These are phyloP conservation scores for Myopa testacea DNA, from an alignment of 2,888 invertebrate species.

Conservation along the genomic window DNA sequence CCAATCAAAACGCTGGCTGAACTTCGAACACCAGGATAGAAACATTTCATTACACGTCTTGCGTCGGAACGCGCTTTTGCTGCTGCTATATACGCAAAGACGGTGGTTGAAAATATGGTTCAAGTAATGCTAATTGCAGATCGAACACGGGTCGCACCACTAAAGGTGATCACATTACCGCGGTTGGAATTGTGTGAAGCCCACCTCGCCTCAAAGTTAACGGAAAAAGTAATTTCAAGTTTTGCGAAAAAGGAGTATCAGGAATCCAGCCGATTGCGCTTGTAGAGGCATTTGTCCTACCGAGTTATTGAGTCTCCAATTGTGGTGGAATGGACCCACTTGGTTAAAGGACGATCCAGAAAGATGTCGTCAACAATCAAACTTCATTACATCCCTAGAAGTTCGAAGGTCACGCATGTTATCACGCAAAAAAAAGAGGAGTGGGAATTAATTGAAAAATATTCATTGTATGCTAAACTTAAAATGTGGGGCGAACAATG, in stretches of 20 bases:
- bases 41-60: too few relatives aligned
- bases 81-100: background rate
- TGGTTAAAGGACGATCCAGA: background rate
- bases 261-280: too few relatives aligned
- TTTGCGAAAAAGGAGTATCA: too few relatives aligned
- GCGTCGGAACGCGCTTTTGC: conserved; percentile 18
- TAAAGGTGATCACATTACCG: conserved; percentile 2
- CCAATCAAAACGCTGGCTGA: conserved; percentile 1
- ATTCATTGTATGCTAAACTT: conserved; percentile 18
- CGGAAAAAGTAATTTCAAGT: conserved; percentile 5
- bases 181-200: conserved; percentile 33
- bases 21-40: background rate
- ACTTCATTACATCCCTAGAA: background rate
- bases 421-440: background rate
- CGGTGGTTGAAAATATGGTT: background rate
- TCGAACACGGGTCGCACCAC: conserved; percentile 27
- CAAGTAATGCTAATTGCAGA: conserved; percentile 20
- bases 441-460: conserved; percentile 26
- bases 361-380: background rate
- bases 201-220: conserved; percentile 22
- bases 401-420: background rate
- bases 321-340: conserved; percentile 18
- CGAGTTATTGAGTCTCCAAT: background rate
- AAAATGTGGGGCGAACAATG: background rate
- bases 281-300: conserved; percentile 24